These are phyloP conservation scores for Microvelia longipes DNA, from an alignment of 1,140 invertebrate genomes.

Conservation along the genomic window DNA sequence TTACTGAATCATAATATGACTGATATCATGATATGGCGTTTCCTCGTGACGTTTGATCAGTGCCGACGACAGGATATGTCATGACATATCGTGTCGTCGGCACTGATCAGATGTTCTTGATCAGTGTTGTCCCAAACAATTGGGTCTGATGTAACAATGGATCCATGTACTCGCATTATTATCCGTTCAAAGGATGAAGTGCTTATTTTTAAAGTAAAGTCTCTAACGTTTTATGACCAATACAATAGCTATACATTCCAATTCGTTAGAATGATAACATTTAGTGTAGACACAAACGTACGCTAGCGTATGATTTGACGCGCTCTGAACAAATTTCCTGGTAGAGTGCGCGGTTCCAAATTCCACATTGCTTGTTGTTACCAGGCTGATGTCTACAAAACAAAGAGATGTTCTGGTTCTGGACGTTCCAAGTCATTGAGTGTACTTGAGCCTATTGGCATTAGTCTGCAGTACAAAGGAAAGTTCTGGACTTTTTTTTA, in stretches of 20 bases:
- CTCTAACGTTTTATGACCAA: constrained; percentile 4
- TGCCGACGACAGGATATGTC: too few species aligned
- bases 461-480: too few species aligned
- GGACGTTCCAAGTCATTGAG: too few species aligned
- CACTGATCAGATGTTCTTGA: too few species aligned
- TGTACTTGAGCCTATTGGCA: too few species aligned
- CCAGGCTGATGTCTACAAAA: constrained; percentile 27
- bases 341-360: constrained; percentile 2
- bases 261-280: constrained; percentile 22
- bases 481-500: too few species aligned
- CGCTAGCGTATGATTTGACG: constrained; percentile 17
- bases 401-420: constrained; percentile 15
- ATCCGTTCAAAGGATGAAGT: not conserved
- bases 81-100: too few species aligned
- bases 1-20: too few species aligned
- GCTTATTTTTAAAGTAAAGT: not conserved
- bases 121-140: too few species aligned
- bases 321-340: constrained; percentile 11
- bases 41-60: too few species aligned
- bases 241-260: constrained; percentile 18
- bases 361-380: not conserved
- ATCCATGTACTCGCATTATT: not conserved
- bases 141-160: not conserved
- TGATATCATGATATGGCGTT: too few species aligned
- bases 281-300: constrained; percentile 15